These are phyloP conservation scores for Lacerta viridis DNA, from an alignment of 2,797 vertebrate genomes.

Conservation along the genomic window DNA sequence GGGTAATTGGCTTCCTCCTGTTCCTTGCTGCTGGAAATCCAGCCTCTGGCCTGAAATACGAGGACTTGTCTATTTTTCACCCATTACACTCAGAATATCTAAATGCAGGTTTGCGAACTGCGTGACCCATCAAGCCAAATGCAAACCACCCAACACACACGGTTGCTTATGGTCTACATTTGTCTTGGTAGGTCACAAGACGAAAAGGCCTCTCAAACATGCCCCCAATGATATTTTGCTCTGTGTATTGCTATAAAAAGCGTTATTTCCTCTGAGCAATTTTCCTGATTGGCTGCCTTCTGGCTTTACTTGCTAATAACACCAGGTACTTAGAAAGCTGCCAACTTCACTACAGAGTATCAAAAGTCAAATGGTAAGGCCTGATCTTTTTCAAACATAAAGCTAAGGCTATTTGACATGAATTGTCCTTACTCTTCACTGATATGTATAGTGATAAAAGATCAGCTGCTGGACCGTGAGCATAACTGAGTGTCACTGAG, in stretches of 20 bases:
- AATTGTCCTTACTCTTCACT: slow-evolving; percentile 49
- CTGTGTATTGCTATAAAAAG: slow-evolving; percentile 22
- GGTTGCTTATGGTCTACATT: background rate
- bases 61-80: background rate
- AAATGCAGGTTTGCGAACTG: background rate
- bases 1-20: slow-evolving; percentile 21
- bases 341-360: slow-evolving; percentile 52
- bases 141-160: background rate
- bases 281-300: slow-evolving; percentile 16
- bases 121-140: background rate
- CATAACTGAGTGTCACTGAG: slow-evolving; percentile 41
- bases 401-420: background rate
- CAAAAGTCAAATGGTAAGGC: slow-evolving; percentile 41
- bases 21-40: background rate
- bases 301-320: slow-evolving; percentile 17
- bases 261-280: slow-evolving; percentile 26
- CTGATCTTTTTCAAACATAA: slow-evolving; percentile 39
- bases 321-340: slow-evolving; percentile 43
- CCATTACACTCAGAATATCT: background rate
- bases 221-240: slow-evolving; percentile 25
- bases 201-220: slow-evolving; percentile 4
- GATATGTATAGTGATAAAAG: slow-evolving; percentile 51
- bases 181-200: background rate
- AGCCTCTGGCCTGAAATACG: slow-evolving; percentile 19
- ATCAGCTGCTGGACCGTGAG: slow-evolving; percentile 46